Base-by-base conservation (phyloP, 2,888 invertebrate genomes). In the Seira sanloemensis region DNA sequence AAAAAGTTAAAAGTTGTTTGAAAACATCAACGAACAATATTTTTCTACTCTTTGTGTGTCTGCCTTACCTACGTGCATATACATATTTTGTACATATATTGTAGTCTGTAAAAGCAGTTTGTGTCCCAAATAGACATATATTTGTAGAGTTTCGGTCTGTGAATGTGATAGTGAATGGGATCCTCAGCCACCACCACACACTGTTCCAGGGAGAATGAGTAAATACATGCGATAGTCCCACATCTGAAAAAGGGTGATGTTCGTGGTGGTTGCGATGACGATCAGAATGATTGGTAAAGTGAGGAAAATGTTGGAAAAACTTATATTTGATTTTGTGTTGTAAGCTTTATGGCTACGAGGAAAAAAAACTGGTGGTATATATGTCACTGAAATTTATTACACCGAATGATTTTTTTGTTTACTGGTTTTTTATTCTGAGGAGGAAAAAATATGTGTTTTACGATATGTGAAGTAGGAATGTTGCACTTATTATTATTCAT, bases 21-120 rank as follows among this genome's bases (percentile, higher is more conserved):
- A 76, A 75, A 82, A 77, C 76, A 81, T 76, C 75, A 75, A 76
- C 76, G 50, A 81, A 72, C 81, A 71, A 76, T 76, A 82, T 76
- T 76, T 76, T n/a, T n/a, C n/a, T 67, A 76, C 72, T 71, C 65
- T 72, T 37, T 71, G 74, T 78, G 50, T 65, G 74, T 27, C 5
- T 58, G 58, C 21, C n/a, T n/a, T n/a, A n/a, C n/a, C n/a, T n/a
- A n/a, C n/a, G n/a, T n/a, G n/a, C n/a, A n/a, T n/a, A n/a, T n/a
- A n/a, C n/a, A n/a, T n/a, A n/a, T n/a, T n/a, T n/a, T n/a, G n/a
- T n/a, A n/a, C n/a, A n/a, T n/a, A n/a, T n/a, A n/a, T n/a, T n/a
- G n/a, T n/a, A n/a, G n/a, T n/a, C n/a, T n/a, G n/a, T n/a, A n/a
- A n/a, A n/a, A n/a, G n/a, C n/a, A n/a, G n/a, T n/a, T n/a, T n/a